Conservation (phyloP, 2,888 invertebrate genomes). For the Scaptodrosophila latifasciaeformis region DNA sequence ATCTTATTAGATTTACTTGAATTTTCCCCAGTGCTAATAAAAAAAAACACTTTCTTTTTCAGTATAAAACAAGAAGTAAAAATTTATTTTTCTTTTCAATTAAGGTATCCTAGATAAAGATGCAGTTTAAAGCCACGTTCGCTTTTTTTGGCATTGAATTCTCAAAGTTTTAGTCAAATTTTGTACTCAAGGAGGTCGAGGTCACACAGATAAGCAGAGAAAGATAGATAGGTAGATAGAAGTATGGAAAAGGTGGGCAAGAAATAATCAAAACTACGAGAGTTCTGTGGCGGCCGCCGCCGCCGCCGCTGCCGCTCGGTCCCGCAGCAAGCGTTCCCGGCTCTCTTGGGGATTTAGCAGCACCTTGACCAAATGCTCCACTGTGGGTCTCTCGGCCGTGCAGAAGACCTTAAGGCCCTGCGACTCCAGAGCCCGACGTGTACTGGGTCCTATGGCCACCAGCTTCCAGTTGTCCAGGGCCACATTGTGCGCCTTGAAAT, state of each 20-base stretch:
- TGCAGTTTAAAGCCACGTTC: neutral
- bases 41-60: no score
- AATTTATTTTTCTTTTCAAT: neutral
- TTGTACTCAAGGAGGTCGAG: neutral
- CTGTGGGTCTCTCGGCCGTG: conserved; percentile 77
- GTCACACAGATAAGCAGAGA: neutral
- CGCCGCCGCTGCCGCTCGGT: conserved; percentile 32
- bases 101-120: no score
- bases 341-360: conserved; percentile 72
- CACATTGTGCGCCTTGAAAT: conserved; percentile 72
- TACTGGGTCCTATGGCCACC: conserved; percentile 79
- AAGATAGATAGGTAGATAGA: neutral
- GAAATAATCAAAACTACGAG: conserved; percentile 10
- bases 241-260: neutral
- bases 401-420: conserved; percentile 74
- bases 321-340: conserved; percentile 46
- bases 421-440: conserved; percentile 76
- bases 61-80: neutral
- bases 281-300: conserved; percentile 14
- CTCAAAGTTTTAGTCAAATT: no score
- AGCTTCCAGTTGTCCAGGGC: conserved; percentile 73
- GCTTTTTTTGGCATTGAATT: no score
- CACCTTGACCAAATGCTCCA: conserved; percentile 76
- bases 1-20: no score
- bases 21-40: no score